Evolutionary conservation across 2,797 vertebrate species (phyloP).

Genomic region (Telmatherina bonti): DNA sequence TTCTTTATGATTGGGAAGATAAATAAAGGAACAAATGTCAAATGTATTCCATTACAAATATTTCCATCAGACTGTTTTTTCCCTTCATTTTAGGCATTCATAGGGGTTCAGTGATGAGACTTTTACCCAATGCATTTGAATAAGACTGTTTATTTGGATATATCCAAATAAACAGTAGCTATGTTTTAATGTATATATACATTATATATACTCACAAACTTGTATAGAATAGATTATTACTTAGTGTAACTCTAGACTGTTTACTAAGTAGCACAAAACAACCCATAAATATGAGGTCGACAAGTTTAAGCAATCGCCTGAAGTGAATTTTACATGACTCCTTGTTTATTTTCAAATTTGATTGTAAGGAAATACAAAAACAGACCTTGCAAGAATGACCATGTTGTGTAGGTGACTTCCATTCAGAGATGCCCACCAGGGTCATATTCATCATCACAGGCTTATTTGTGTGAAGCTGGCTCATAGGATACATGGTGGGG

Average conservation of each 20-base stretch:
- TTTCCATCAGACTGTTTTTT: not conserved
- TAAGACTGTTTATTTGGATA: not conserved
- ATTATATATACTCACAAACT: not conserved
- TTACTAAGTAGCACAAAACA: not conserved
- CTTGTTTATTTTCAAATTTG: slow-evolving; percentile 1
- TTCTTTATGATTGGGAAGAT: not conserved
- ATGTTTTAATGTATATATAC: too few species aligned
- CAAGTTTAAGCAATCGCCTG: not conserved
- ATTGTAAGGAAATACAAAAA: not conserved
- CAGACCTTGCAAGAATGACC: not conserved
- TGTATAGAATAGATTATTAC: too few species aligned
- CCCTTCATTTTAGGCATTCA: not conserved
- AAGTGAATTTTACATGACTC: not conserved
- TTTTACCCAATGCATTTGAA: not conserved
- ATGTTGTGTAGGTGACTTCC: not conserved
- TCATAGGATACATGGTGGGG: not conserved
- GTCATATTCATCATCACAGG: not conserved
- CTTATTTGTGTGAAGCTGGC: not conserved
- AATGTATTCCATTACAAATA: not conserved
- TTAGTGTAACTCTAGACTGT: too few species aligned
- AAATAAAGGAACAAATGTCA: not conserved
- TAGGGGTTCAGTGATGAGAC: not conserved
- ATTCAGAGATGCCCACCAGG: not conserved
- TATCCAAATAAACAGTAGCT: too few species aligned
- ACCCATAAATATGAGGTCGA: not conserved